These are phyloP conservation scores for Julus scandinavius DNA, from an alignment of 2,888 invertebrate genomes.

Conservation along the genomic window DNA sequence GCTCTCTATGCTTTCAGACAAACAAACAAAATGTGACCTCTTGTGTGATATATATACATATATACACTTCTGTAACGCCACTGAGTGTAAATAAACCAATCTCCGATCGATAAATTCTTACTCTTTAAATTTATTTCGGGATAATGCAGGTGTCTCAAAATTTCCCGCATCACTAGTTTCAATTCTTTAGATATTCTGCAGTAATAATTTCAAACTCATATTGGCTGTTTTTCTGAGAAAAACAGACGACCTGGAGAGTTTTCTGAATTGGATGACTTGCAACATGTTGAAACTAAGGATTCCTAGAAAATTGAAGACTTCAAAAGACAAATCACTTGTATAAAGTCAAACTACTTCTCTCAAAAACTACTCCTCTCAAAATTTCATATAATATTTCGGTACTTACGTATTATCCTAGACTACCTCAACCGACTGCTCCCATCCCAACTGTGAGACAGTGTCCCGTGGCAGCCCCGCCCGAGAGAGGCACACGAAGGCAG, in stretches of 20 bases:
- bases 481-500: too few relatives aligned
- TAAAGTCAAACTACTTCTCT: neutral
- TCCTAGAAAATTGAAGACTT: neutral
- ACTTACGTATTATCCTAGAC: neutral
- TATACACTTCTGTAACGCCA: neutral
- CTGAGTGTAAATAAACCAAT: neutral
- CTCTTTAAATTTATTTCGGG: neutral
- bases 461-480: too few relatives aligned
- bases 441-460: too few relatives aligned
- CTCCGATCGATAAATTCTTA: neutral
- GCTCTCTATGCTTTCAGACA: neutral
- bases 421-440: too few relatives aligned
- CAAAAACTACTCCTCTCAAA: neutral
- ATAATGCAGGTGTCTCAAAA: neutral
- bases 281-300: neutral
- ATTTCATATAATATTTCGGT: too few relatives aligned
- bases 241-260: neutral
- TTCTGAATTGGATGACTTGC: neutral
- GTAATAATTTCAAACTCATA: neutral
- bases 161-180: neutral
- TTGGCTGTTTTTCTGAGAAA: neutral
- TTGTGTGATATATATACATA: neutral
- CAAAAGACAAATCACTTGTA: neutral
- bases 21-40: neutral
- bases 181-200: neutral